These are phyloP conservation scores for Siderastrea siderea DNA, from an alignment of 92 coral and sea anemone genomes.

Conservation along the genomic window DNA sequence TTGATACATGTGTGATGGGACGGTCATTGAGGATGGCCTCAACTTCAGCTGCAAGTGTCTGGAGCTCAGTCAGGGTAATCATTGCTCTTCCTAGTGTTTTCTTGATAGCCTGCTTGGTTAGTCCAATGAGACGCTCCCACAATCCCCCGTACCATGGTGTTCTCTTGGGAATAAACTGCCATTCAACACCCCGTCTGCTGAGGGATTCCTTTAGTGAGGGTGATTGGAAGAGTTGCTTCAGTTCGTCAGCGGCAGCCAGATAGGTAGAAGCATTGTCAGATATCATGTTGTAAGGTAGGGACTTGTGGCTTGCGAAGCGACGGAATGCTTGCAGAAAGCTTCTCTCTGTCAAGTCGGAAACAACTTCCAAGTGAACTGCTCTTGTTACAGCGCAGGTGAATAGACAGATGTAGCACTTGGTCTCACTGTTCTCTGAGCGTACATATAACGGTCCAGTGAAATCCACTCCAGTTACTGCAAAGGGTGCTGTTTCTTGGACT, in stretches of 20 bases:
- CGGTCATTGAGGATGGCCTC: background rate
- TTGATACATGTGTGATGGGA: constrained; percentile 6
- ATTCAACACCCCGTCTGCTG: constrained; percentile 54
- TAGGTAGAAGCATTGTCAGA: constrained; percentile 76
- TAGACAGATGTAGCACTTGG: constrained; percentile 61
- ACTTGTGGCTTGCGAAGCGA: constrained; percentile 62
- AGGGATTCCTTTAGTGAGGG: constrained; percentile 59
- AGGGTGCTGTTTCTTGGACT: constrained; percentile 57
- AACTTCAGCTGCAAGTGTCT: constrained; percentile 44
- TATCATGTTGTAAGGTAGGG: constrained; percentile 66
- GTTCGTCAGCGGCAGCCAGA: constrained; percentile 54
- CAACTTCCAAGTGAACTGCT: constrained; percentile 73
- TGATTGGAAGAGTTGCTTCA: constrained; percentile 60
- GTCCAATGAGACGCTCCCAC: constrained; percentile 77
- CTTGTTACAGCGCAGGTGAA: constrained; percentile 69
- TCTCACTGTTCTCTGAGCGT: background rate
- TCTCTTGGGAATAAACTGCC: constrained; percentile 76
- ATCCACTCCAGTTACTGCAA: constrained; percentile 73
- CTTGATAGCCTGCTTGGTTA: constrained; percentile 65
- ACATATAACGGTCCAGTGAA: constrained; percentile 65
- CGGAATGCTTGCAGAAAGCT: constrained; percentile 69
- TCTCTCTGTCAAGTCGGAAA: constrained; percentile 55
- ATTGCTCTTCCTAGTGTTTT: constrained; percentile 61
- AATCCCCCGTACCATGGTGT: constrained; percentile 78
- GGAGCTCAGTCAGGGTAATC: constrained; percentile 45